These are phyloP conservation scores for Batillaria attramentaria DNA, from an alignment of 1,140 invertebrate species.

Conservation along the genomic window DNA sequence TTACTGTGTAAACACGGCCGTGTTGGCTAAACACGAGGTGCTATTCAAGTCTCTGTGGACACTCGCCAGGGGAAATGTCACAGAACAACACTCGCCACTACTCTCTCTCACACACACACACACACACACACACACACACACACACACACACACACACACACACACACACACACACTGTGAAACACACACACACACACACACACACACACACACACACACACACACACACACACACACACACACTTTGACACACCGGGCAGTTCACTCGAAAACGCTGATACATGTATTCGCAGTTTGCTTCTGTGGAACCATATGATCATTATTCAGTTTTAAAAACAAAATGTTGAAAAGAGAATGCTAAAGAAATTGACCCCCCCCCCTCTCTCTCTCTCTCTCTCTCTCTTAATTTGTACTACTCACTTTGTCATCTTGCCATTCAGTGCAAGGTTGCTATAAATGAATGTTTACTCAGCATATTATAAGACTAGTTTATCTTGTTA, in stretches of 20 bases:
- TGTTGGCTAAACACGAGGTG: no score
- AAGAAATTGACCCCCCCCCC: no score
- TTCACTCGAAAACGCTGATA: not conserved
- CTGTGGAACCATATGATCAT: no score
- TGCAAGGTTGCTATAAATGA: no score
- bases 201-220: constrained; percentile 2
- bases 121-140: not conserved
- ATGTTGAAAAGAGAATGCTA: no score
- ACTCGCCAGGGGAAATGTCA: no score
- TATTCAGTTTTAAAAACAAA: no score
- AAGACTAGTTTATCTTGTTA: no score
- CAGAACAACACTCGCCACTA: not conserved
- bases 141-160: not conserved
- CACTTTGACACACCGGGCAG: not conserved
- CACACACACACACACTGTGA: not conserved
- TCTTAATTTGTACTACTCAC: not conserved
- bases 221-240: not conserved
- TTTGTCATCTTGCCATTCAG: not conserved
- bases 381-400: constrained; percentile 2
- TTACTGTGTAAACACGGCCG: no score
- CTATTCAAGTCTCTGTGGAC: no score
- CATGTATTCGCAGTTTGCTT: not conserved
- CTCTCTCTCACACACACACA: not conserved
- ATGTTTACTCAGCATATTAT: no score
- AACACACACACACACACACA: not conserved